Base-by-base conservation (phyloP, 2,797 vertebrate species). In the Gobionotothen gibberifrons region DNA sequence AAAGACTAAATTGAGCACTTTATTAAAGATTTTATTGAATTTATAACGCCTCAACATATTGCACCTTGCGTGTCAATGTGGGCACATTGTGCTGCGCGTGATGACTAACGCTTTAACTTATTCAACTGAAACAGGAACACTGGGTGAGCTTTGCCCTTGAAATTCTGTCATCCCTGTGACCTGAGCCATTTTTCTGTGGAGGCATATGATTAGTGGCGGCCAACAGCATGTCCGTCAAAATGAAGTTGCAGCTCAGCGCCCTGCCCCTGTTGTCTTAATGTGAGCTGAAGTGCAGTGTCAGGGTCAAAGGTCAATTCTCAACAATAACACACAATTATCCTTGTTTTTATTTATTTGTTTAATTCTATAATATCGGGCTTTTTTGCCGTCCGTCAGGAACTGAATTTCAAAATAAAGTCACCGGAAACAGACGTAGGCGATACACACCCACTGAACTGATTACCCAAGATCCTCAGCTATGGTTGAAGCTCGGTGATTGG, bases 171-270 rank as follows among this genome's bases (percentile, higher is more conserved):
- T 81, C 62, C 47, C 19, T 32, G 67, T 82, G 90, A 92, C 91
- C 93, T 68, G 80, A 79, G 79, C 84, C 82, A 72, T 71, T 79
- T 61, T 78, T 90, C 76, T 69, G 21, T 39, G 56, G 65, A 86
- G 76, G 83, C 79, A 76, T 79, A 79, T 84, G 85, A 92, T 88
- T 86, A 85, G 90, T 87, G 86, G 82, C 69, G 69, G 87, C 89
- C 79, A 81, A 63, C 81, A 65, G 78, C 75, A 70, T 84, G 93
- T 93, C 93, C 83, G 81, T 93, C 91, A 91, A 87, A 90, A 90
- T 91, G 90, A 90, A 89, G 87, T 82, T 68, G 87, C 87, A 82
- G 85, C 85, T 87, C 88, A 73, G 78, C 53, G 69, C 72, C 86
- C 72, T 67, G 79, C 55, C 79, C 19, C 44, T 65, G 74, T 85